Conservation (phyloP, 2,797 vertebrate genomes). For the Emys orbicularis region DNA sequence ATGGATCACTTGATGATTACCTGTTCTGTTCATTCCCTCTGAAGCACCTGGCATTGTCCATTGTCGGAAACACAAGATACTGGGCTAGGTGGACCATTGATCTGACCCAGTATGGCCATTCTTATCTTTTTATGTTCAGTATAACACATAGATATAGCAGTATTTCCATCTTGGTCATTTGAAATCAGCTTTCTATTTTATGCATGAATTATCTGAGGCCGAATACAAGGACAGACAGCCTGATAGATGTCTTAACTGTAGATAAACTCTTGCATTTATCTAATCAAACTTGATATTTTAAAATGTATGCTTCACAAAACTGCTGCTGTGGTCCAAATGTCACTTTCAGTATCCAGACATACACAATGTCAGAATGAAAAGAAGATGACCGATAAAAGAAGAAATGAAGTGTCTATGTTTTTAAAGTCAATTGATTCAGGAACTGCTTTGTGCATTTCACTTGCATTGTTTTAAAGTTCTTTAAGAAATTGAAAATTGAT, state of each 20-base stretch:
- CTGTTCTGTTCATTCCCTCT: too few relatives aligned
- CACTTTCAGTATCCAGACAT: background rate
- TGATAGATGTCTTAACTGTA: background rate
- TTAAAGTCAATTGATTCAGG: background rate
- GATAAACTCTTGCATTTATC: background rate
- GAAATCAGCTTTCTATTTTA: constrained; percentile 18
- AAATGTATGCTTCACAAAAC: constrained; percentile 14
- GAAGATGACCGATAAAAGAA: background rate
- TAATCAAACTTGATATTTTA: constrained; percentile 21
- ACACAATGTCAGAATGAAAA: background rate
- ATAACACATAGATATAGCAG: background rate
- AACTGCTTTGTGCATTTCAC: background rate
- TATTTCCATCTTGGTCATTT: background rate
- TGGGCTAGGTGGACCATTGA: too few relatives aligned
- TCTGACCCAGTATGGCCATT: too few relatives aligned
- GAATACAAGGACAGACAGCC: background rate
- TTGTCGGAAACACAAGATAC: too few relatives aligned
- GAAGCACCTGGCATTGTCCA: too few relatives aligned
- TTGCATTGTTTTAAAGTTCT: background rate
- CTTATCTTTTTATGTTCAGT: background rate
- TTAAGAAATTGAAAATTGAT: background rate
- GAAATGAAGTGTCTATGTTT: background rate
- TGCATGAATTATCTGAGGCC: background rate
- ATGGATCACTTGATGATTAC: too few relatives aligned
- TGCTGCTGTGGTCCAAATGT: background rate